These are phyloP conservation scores for Psophia crepitans DNA, from an alignment of 2,113 vertebrate species.

Conservation along the genomic window DNA sequence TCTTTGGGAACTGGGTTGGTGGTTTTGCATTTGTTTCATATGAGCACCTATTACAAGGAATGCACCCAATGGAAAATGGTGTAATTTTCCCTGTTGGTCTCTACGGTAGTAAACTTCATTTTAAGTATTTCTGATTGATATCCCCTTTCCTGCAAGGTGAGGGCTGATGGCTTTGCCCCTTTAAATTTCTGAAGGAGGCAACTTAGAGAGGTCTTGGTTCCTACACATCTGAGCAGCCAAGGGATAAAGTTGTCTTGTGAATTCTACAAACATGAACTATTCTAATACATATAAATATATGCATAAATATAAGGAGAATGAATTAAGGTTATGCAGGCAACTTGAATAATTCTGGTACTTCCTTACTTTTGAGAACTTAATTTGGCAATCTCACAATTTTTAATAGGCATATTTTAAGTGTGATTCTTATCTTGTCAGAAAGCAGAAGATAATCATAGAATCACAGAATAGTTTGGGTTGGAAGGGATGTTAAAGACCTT, in stretches of 20 bases:
- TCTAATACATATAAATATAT: not conserved
- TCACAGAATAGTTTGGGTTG: no score
- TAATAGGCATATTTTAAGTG: not conserved
- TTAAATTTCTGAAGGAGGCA: not conserved
- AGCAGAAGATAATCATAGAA: not conserved
- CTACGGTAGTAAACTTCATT: not conserved
- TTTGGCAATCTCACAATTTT: not conserved
- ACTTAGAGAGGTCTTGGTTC: not conserved
- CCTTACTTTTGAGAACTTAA: not conserved
- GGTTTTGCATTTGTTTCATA: not conserved
- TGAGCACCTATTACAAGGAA: not conserved
- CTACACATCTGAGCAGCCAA: not conserved
- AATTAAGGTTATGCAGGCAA: not conserved
- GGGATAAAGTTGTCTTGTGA: not conserved
- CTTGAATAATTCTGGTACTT: not conserved
- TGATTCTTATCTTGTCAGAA: not conserved
- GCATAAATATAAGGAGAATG: not conserved
- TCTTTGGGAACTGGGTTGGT: not conserved
- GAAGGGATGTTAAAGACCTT: no score
- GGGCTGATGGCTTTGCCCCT: not conserved
- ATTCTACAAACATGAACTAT: not conserved
- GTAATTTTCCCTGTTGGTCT: not conserved
- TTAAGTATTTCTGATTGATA: not conserved
- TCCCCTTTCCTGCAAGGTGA: not conserved
- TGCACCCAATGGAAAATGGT: not conserved